Evolutionary conservation across 2,797 vertebrate species (phyloP).

Genomic region (Mastacembelus armatus): DNA sequence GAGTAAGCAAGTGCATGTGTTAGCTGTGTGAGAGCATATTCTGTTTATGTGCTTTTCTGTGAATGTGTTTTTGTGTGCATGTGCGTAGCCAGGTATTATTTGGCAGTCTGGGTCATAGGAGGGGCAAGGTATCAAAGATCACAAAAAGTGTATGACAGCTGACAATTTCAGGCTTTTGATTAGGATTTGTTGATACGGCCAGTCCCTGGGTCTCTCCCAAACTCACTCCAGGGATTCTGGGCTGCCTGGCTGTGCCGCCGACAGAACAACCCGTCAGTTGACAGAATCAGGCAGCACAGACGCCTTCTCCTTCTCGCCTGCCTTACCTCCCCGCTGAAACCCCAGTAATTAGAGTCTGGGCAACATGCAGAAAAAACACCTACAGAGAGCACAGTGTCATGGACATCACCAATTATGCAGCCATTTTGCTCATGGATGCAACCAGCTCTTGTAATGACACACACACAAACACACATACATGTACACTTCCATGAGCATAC

Average conservation of each 20-base stretch:
- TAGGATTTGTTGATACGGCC: constrained; percentile 88
- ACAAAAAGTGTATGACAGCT: constrained; percentile 87
- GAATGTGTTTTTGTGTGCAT: constrained; percentile 8
- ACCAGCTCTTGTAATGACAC: constrained; percentile 75
- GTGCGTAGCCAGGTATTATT: constrained; percentile 61
- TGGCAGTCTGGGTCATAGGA: constrained; percentile 66
- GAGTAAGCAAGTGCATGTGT: constrained; percentile 5
- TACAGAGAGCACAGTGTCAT: constrained; percentile 85
- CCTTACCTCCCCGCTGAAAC: constrained; percentile 81
- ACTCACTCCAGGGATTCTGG: constrained; percentile 86
- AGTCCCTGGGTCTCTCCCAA: constrained; percentile 81
- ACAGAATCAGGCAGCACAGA: constrained; percentile 80
- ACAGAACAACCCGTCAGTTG: constrained; percentile 80
- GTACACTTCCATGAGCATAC: constrained; percentile 38
- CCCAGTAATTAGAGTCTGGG: constrained; percentile 86
- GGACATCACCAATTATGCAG: constrained; percentile 86
- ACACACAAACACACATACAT: constrained; percentile 74
- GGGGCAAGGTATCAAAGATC: constrained; percentile 81
- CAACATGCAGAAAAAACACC: constrained; percentile 84
- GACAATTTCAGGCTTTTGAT: constrained; percentile 89
- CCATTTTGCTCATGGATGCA: constrained; percentile 84
- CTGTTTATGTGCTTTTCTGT: constrained; percentile 12
- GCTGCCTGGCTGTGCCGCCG: constrained; percentile 76
- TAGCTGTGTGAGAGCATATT: constrained; percentile 20
- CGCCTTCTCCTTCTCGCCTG: constrained; percentile 73